These are phyloP conservation scores for Burhinus oedicnemus DNA, from an alignment of 2,113 vertebrate species.

Conservation along the genomic window DNA sequence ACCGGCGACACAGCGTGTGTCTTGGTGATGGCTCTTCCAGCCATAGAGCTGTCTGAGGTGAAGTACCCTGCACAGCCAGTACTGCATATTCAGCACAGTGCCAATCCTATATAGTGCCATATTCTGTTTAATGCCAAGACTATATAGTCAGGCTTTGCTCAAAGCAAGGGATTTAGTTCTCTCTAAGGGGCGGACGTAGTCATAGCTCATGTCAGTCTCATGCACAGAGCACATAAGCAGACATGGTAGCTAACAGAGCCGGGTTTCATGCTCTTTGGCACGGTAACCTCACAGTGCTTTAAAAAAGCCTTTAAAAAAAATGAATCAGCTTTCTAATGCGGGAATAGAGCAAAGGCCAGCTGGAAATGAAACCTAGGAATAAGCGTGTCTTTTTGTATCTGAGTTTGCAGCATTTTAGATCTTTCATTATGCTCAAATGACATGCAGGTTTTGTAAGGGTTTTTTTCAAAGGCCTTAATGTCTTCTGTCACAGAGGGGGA, in stretches of 20 bases:
- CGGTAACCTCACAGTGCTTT: not conserved
- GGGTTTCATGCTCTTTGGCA: not conserved
- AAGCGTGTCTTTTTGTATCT: not conserved
- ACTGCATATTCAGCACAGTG: not conserved
- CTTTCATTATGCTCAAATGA: not conserved
- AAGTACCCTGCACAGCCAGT: not conserved
- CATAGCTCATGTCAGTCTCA: not conserved
- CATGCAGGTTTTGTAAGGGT: not conserved
- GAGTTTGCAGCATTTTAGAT: not conserved
- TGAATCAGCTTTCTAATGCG: not conserved
- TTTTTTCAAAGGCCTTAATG: not conserved
- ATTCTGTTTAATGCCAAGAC: not conserved
- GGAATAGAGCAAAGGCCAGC: not conserved
- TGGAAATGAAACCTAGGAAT: not conserved
- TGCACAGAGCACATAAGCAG: not conserved
- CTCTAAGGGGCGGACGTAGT: accelerated
- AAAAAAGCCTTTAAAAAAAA: not conserved
- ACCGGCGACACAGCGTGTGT: not conserved
- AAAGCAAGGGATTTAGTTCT: not conserved
- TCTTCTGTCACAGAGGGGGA: not conserved
- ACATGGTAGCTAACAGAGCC: not conserved
- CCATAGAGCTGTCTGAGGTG: not conserved
- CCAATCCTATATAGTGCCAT: not conserved
- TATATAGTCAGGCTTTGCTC: not conserved
- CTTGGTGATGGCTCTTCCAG: not conserved